Evolutionary conservation across 2,113 vertebrate species (phyloP), one percentile per base, ranked within the genome.

Genomic region (Sinocyclocheilus maitianheensis): DNA sequence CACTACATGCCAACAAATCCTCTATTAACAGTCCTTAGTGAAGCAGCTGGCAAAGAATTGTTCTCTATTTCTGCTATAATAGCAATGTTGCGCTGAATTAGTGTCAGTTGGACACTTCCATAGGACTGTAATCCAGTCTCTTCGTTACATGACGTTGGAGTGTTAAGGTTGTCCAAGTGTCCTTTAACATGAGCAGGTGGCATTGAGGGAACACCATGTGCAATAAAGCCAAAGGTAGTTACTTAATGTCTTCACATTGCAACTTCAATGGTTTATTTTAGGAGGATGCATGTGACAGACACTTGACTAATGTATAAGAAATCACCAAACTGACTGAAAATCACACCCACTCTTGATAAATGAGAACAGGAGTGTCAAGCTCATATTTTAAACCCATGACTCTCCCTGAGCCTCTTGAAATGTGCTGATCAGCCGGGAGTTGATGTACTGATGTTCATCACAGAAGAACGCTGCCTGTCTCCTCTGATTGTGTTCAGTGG

Each of bases 191-290:
- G 7, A 77, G 24, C 6, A 53, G 26, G 18, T n/a, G 20, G 63
- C 16, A 30, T 53, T n/a, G 43, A 5, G 43, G 10, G 43, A 69
- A 53, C 24, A 13, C 40, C 43, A 12, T 82, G 80, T 51, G 62
- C 62, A 51, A 0, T 65, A 20, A 26, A 16, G 8, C 0, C 58
- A 40, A 24, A 43, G 60, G 37, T 62, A 51, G 16, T 67, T 9
- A 18, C 71, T 67, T 77, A 18, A n/a, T 2, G 5, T 81, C 24
- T 37, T 62, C 40, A 77, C 24, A 77, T 53, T 55, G 40, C 16
- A 81, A 67, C 69, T 65, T 65, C 14, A 60, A 72, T 72, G 63
- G 37, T 65, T 75, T 72, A 43, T 30, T 79, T 69, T 71, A n/a
- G 51, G 46, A 63, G 9, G 53, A 48, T 18, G 24, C 71, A 60